Conservation (phyloP, 2,797 vertebrate species). For the Arctocebus calabarensis region DNA sequence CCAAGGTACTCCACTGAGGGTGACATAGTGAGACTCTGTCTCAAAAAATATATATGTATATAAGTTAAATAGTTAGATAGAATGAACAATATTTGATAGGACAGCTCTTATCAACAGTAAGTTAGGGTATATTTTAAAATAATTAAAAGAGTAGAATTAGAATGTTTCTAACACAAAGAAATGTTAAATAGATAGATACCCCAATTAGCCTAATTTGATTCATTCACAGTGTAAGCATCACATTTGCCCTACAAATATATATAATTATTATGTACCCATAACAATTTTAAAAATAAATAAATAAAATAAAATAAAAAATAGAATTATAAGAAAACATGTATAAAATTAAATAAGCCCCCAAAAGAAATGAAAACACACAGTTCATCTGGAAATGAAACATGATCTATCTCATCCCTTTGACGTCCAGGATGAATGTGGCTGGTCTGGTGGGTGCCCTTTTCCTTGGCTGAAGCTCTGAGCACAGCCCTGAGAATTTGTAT, state of each 20-base stretch:
- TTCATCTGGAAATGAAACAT: too few relatives aligned
- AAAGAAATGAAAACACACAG: too few relatives aligned
- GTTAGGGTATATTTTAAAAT: background rate
- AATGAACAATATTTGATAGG: background rate
- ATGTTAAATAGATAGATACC: background rate
- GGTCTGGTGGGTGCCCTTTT: background rate
- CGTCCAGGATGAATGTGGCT: background rate
- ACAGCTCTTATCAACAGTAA: background rate
- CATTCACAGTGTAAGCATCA: background rate
- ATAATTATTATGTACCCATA: background rate
- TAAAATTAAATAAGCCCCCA: too few relatives aligned
- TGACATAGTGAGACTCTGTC: too few relatives aligned
- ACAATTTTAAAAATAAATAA: background rate
- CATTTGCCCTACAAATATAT: background rate
- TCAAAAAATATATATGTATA: too few relatives aligned
- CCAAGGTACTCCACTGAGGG: too few relatives aligned
- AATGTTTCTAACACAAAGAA: background rate
- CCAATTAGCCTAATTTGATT: background rate
- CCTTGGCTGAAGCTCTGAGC: background rate
- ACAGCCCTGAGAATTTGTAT: background rate
- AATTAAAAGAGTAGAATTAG: background rate
- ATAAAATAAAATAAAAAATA: background rate
- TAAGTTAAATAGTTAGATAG: background rate
- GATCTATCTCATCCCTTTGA: background rate
- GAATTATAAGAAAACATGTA: background rate